phyloP scores from a whole-genome alignment of 2,888 invertebrate species.

The Amaurobius ferox region DNA sequence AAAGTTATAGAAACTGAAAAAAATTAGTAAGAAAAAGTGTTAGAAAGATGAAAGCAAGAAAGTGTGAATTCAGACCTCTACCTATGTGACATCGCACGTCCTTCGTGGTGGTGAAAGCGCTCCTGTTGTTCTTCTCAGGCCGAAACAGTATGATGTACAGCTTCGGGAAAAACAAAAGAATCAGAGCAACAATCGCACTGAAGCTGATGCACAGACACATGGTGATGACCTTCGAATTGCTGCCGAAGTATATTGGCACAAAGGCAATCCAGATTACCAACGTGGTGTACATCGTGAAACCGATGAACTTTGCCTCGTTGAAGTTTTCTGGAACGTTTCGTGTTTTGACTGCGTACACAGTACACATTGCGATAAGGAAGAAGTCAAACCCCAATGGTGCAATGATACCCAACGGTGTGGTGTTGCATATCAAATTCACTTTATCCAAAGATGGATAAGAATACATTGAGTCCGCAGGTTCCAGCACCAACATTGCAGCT shows the following conservation, averaged over 20 bases:
- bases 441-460: constrained; percentile 80
- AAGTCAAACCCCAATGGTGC: constrained; percentile 89
- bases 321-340: constrained; percentile 99
- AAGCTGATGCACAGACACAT: constrained; percentile 85
- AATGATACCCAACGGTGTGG: constrained; percentile 82
- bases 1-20: no score
- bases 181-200: constrained; percentile 85
- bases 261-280: constrained; percentile 99
- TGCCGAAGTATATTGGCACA: constrained; percentile 97
- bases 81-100: constrained; percentile 85
- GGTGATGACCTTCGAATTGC: constrained; percentile 79
- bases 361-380: constrained; percentile 87
- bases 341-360: constrained; percentile 95
- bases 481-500: constrained; percentile 81
- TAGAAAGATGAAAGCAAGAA: not conserved
- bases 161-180: constrained; percentile 86
- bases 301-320: constrained; percentile 87
- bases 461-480: constrained; percentile 81
- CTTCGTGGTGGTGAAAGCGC: constrained; percentile 85
- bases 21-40: no score
- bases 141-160: constrained; percentile 85
- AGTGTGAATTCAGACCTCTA: constrained; percentile 34
- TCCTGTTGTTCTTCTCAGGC: constrained; percentile 87
- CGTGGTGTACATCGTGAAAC: constrained; percentile 99
- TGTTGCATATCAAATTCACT: constrained; percentile 83